Evolutionary conservation across 2,113 vertebrate species (phyloP).

Genomic region (Pseudorhombus dupliciocellatus): DNA sequence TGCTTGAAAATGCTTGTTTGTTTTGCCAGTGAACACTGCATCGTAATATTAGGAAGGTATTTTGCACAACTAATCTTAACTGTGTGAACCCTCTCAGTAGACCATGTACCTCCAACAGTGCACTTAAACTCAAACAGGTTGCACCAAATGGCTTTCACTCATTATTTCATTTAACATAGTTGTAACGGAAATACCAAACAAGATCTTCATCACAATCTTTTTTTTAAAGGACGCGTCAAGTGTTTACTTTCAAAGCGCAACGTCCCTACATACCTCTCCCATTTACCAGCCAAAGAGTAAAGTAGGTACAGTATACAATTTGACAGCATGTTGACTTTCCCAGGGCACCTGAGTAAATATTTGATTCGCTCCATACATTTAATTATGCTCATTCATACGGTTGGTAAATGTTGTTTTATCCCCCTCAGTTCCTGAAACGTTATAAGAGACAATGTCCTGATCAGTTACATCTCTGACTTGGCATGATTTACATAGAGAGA

Average conservation of each 20-base stretch:
- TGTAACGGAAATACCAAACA: no score
- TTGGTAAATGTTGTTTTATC: not conserved
- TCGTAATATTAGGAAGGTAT: not conserved
- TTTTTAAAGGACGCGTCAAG: not conserved
- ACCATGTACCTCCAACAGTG: no score
- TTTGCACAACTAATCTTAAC: no score
- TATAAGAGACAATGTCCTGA: not conserved
- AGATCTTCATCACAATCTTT: no score
- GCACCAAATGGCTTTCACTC: no score
- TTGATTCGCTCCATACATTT: not conserved
- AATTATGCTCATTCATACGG: not conserved
- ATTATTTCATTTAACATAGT: no score
- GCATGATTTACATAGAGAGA: no score
- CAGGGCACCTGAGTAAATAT: not conserved
- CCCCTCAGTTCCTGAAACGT: not conserved
- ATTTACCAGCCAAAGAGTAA: not conserved
- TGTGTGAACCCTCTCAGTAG: no score
- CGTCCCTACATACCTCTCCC: not conserved
- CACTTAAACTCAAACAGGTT: no score
- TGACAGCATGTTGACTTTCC: not conserved
- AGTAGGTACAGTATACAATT: not conserved
- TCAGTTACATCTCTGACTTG: no score
- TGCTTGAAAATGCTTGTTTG: conserved; percentile 7
- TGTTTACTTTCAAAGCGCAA: not conserved
- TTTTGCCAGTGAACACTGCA: not conserved